Percentiles rank a stretch among this genome's conserved stretches.
These are phyloP conservation scores for Peromyscus polionotus DNA, from an alignment of 2,113 vertebrate genomes.

Conservation along the genomic window DNA sequence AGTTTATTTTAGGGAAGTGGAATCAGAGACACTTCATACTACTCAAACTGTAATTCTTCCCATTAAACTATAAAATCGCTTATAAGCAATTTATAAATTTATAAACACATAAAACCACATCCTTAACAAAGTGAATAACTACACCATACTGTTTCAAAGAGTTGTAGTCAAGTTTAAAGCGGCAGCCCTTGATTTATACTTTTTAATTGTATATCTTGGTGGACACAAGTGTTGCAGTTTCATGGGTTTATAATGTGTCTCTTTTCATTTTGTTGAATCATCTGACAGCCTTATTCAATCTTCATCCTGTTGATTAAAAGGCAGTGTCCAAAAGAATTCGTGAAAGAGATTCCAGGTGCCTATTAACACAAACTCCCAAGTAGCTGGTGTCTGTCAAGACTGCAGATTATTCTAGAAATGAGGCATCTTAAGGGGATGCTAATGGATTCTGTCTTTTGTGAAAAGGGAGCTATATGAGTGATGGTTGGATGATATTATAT, in stretches of 20 bases:
- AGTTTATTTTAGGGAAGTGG: constrained; percentile 86
- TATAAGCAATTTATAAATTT: constrained; percentile 84
- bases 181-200: constrained; percentile 86
- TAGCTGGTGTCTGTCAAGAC: constrained; percentile 84
- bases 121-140: constrained; percentile 84
- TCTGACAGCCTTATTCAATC: constrained; percentile 83
- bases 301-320: constrained; percentile 86
- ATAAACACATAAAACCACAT: constrained; percentile 84
- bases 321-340: constrained; percentile 85
- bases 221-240: constrained; percentile 87
- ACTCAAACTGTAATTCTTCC: constrained; percentile 90
- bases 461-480: constrained; percentile 65
- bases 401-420: constrained; percentile 83
- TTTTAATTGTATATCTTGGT: constrained; percentile 89
- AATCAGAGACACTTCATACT: constrained; percentile 88
- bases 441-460: constrained; percentile 76
- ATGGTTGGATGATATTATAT: constrained; percentile 71
- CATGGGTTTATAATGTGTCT: constrained; percentile 81
- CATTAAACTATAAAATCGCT: constrained; percentile 90
- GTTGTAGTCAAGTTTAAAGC: constrained; percentile 89
- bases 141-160: constrained; percentile 85
- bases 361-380: constrained; percentile 85
- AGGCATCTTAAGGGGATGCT: constrained; percentile 36
- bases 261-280: constrained; percentile 82
- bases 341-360: constrained; percentile 86